Percentiles rank a stretch among this genome's conserved stretches.
Conservation (phyloP, 2,888 invertebrate genomes). For the Frankliniella fusca region DNA sequence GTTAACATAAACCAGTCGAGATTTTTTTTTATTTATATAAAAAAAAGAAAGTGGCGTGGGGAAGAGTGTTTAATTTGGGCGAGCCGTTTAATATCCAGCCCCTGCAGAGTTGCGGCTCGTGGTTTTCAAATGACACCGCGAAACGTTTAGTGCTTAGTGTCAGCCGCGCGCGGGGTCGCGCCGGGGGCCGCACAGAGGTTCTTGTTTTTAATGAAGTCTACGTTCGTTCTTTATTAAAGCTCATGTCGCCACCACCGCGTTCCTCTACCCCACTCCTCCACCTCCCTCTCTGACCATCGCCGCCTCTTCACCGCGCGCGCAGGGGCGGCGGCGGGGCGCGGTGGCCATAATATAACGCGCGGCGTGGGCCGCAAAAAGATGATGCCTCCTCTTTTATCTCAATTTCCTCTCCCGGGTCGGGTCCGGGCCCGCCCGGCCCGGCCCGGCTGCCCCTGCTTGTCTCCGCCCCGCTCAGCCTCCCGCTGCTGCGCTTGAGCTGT, state of each 20-base stretch:
- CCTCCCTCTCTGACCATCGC: neutral
- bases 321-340: too few species aligned
- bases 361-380: conserved; percentile 1
- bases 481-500: neutral
- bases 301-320: too few species aligned
- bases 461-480: neutral
- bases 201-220: conserved; percentile 21
- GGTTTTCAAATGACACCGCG: conserved; percentile 20
- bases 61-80: conserved; percentile 4
- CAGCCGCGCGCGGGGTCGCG: neutral
- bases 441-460: neutral
- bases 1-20: too few species aligned
- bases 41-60: too few species aligned
- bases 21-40: neutral
- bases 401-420: neutral
- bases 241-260: neutral
- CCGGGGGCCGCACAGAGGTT: neutral
- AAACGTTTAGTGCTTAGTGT: conserved; percentile 13
- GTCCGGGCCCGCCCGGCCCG: neutral
- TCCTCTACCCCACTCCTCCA: neutral
- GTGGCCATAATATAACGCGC: neutral
- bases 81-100: conserved; percentile 6
- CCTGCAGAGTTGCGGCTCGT: neutral
- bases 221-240: conserved; percentile 10
- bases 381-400: conserved; percentile 6